Evolutionary conservation across 1,140 invertebrate genomes (phyloP), one percentile per base, ranked within the genome.

Genomic region (Heliconius nattereri): DNA sequence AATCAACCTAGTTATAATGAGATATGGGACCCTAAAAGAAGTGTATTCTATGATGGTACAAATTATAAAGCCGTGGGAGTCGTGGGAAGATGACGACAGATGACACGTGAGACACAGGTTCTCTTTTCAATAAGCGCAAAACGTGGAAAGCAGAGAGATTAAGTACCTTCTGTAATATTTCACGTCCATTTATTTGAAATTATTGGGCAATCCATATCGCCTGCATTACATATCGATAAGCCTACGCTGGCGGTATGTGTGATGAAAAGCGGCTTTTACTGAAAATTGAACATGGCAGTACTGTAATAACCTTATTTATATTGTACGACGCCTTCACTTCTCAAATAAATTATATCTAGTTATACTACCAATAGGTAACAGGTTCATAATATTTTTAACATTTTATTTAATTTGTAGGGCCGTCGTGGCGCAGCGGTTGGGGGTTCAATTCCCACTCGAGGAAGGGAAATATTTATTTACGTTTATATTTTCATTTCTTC

Each of bases 241-340:
- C 60, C 26, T 29, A 66, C 23, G 60, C 60, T 3, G 13, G 60
- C 60, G 60, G 60, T 66, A 23, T 66, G 60, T 66, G 60, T 66
- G 60, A 66, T 66, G 60, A 66, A 66, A 66, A 66, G 60, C 60
- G 60, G 60, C 60, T 66, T 66, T 66, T 66, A 66, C 60, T 66
- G 23, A 29, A 66, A 66, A 66, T 66, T 66, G 60, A 66, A 66
- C 60, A 29, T 66, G 60, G 60, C 60, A 66, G 11, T 66, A 66
- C 29, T 66, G 60, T 66, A 66, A 66, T 66, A 66, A 66, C 60
- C 60, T 66, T 66, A 66, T 66, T 66, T 29, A 66, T 29, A 7
- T 66, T 6, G 60, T 66, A 66, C 13, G 26, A 66, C 11, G 60
- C 23, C 26, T 66, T 66, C 60, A 13, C 11, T 66, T 11, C 13